Evolutionary conservation across 2,113 vertebrate species (phyloP), one percentile per base, ranked within the genome.

Genomic region (Microtus pennsylvanicus): DNA sequence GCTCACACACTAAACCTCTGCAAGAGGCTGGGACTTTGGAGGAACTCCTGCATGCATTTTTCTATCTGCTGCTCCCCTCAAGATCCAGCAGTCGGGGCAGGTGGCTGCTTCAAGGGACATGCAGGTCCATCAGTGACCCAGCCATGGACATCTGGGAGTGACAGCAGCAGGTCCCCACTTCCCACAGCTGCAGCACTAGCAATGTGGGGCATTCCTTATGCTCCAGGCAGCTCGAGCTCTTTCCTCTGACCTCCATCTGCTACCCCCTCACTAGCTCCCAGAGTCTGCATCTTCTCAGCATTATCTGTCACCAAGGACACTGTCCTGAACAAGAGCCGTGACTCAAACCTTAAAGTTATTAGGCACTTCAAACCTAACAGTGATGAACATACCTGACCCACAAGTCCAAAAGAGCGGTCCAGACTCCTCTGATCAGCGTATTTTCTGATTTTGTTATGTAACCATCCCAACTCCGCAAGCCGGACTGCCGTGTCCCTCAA

Each of bases 371-470:
- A 35, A 47, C 52, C 24, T 8, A 67, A 38, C 16, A 77, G 22
- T 26, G 76, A 74, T 0, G 61, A 70, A 98, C 98, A 16, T 98
- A 99, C 99, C 99, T 99, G 99, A 90, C 99, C 99, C 22, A 99
- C 99, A 65, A 99, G 98, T 91, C 99, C 99, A 93, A 99, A 99
- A 0, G 99, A 99, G 74, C 99, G 99, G 98, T 99, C 99, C 28
- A 99, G 98, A 95, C 99, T 99, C 87, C 99, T 98, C 97, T 99
- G 99, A 96, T 99, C 99, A 0, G 99, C 99, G 69, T 99, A 99
- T 96, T 99, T 99, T 88, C 99, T 98, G 97, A 99, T 99, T 98
- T 99, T 99, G 98, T 99, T 99, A 98, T 99, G 99, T 42, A 99
- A 98, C 99, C 99, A 99, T 12, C 99, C 99, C 72, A 99, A 96